Evolutionary conservation across 2,888 invertebrate species (phyloP).

Genomic region (Steinernema carpocapsae): DNA sequence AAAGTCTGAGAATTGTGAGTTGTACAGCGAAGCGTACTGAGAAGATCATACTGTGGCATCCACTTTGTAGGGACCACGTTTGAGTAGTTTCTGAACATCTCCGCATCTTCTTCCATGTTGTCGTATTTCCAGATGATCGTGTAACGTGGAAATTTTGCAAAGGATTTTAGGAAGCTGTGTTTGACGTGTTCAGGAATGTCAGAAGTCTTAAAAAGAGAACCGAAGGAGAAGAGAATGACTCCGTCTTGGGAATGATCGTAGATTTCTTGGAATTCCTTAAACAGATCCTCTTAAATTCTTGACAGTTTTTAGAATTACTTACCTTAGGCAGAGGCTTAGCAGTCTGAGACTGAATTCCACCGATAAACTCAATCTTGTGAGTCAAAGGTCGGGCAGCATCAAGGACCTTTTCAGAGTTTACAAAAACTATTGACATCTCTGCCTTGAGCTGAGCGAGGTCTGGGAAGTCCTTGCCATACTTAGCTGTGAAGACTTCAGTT

Average conservation of each 20-base stretch:
- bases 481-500: not conserved
- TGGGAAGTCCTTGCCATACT: not conserved
- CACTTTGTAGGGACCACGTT: conserved; percentile 53
- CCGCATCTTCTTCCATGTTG: conserved; percentile 39
- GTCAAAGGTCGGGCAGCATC: not conserved
- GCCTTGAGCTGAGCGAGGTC: not conserved
- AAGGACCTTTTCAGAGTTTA: not conserved
- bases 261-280: conserved; percentile 41
- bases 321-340: not conserved
- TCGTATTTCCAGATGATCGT: conserved; percentile 59
- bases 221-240: conserved; percentile 55
- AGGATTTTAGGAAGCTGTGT: conserved; percentile 45
- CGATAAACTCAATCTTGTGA: conserved; percentile 1
- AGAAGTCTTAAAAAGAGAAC: conserved; percentile 47
- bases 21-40: conserved; percentile 44
- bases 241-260: conserved; percentile 41
- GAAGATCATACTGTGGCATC: conserved; percentile 58
- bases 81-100: conserved; percentile 41
- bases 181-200: conserved; percentile 44
- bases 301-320: not conserved
- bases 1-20: not conserved
- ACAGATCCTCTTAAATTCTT: not conserved
- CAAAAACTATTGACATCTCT: not conserved
- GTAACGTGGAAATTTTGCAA: conserved; percentile 51
- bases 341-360: not conserved